These are phyloP conservation scores for Bombus terrestris DNA, from an alignment of 1,140 invertebrate genomes.

Conservation along the genomic window DNA sequence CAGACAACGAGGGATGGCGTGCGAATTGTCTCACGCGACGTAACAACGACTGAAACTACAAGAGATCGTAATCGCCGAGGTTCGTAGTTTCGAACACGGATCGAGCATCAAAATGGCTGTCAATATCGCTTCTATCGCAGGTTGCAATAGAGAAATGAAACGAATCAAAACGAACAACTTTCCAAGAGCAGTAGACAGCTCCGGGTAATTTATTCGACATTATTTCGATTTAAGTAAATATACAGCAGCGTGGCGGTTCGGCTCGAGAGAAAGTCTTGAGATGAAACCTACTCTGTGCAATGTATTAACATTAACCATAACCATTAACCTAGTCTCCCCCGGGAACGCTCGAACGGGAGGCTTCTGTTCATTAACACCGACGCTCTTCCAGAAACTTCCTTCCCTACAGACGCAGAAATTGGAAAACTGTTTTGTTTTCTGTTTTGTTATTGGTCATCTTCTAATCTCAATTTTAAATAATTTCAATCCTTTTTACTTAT, in stretches of 20 bases:
- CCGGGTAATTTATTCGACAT: slow-evolving; percentile 20
- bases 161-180: slow-evolving; percentile 42
- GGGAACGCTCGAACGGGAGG: too few species aligned
- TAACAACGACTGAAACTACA: background rate
- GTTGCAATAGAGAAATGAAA: background rate
- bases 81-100: background rate
- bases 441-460: background rate
- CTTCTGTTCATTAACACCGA: slow-evolving; percentile 12
- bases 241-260: background rate
- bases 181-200: slow-evolving; percentile 43
- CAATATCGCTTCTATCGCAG: background rate
- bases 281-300: slow-evolving; percentile 4
- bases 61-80: slow-evolving; percentile 13
- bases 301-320: slow-evolving; percentile 7
- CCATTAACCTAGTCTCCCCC: background rate
- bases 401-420: background rate
- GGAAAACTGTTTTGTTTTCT: slow-evolving; percentile 4
- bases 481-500: background rate
- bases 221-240: slow-evolving; percentile 31
- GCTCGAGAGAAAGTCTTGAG: slow-evolving; percentile 47
- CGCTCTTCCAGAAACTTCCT: slow-evolving; percentile 8
- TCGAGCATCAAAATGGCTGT: slow-evolving; percentile 5
- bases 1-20: too few species aligned
- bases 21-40: too few species aligned
- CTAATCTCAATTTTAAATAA: too few species aligned